Conservation (phyloP, 2,797 vertebrate genomes). For the Acomys russatus region DNA sequence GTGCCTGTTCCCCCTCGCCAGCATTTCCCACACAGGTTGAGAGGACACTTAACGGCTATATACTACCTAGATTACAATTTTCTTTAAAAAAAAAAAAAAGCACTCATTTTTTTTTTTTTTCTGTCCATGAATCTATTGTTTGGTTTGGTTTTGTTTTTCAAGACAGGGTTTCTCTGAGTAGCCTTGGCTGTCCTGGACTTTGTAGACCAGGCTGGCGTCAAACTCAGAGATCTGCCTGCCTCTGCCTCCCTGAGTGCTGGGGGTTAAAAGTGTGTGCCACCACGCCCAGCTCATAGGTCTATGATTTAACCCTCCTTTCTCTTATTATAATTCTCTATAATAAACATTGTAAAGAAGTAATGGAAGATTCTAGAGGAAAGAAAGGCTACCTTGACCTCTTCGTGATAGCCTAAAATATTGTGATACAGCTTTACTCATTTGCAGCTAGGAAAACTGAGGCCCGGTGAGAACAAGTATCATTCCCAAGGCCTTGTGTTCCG, state of each 20-base stretch:
- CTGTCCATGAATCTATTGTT: background rate
- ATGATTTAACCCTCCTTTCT: background rate
- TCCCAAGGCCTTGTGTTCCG: background rate
- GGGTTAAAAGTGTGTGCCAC: no score
- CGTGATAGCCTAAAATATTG: fast-evolving
- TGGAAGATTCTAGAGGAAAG: background rate
- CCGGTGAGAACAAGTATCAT: background rate
- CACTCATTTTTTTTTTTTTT: background rate
- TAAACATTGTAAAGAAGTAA: background rate
- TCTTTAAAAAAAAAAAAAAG: background rate
- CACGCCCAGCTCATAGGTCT: background rate
- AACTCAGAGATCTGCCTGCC: no score
- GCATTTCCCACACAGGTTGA: background rate
- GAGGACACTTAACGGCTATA: background rate
- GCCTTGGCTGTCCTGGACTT: no score
- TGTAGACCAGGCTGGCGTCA: no score
- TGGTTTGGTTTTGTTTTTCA: no score
- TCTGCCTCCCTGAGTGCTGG: no score
- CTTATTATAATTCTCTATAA: background rate
- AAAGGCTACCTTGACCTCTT: background rate
- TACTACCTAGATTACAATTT: background rate
- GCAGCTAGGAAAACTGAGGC: background rate
- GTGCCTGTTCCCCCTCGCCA: fast-evolving
- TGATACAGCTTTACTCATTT: background rate
- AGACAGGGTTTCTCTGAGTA: no score